Evolutionary conservation across 2,797 vertebrate species (phyloP).

Genomic region (Monodelphis domestica): DNA sequence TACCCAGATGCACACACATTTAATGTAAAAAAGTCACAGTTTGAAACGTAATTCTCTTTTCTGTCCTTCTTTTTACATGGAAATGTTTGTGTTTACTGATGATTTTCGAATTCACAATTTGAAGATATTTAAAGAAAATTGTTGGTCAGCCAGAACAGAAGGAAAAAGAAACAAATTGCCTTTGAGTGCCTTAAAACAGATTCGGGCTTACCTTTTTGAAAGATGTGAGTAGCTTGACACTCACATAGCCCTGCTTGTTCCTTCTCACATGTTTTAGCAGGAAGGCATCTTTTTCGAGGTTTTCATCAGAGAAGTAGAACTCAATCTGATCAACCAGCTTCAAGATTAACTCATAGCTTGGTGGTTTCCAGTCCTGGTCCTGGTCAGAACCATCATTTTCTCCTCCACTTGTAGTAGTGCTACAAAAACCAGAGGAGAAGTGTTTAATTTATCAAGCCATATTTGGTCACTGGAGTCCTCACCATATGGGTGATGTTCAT

Average conservation of each 20-base stretch:
- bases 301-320: constrained; percentile 97
- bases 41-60: neutral
- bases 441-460: neutral
- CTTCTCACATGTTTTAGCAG: constrained; percentile 96
- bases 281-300: constrained; percentile 98
- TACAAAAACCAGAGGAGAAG: constrained; percentile 83
- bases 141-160: neutral
- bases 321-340: constrained; percentile 96
- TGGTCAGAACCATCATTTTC: constrained; percentile 92
- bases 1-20: neutral
- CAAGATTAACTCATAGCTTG: constrained; percentile 91
- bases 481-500: neutral
- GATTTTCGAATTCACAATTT: neutral
- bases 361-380: constrained; percentile 92
- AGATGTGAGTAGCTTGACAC: constrained; percentile 97
- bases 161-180: neutral
- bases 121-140: neutral
- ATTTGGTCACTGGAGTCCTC: neutral
- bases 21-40: neutral
- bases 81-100: neutral
- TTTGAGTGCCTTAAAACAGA: neutral
- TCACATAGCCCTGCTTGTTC: constrained; percentile 98
- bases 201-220: constrained; percentile 94
- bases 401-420: constrained; percentile 90
- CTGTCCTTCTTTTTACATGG: neutral